A percentile compares a stretch with the other conserved stretches of the same genome.
These are phyloP conservation scores for Rhinichthys osculus DNA, from an alignment of 2,797 vertebrate species.

Conservation along the genomic window DNA sequence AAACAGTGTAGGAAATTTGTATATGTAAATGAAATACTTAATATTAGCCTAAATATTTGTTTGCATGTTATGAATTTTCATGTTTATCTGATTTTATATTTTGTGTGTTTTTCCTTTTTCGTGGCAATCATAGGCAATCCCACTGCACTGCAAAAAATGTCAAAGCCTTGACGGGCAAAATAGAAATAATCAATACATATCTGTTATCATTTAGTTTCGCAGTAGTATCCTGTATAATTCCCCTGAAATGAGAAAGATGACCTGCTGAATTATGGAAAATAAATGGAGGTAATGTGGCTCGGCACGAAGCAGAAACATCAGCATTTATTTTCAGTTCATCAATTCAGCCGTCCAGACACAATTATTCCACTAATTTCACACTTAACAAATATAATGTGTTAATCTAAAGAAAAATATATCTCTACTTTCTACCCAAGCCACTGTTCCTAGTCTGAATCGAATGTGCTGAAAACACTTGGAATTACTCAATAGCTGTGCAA, in stretches of 20 bases:
- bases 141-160: neutral
- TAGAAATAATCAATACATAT: neutral
- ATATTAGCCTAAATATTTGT: too few species aligned
- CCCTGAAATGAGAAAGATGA: neutral
- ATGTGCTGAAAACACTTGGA: neutral
- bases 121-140: too few species aligned
- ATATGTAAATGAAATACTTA: too few species aligned
- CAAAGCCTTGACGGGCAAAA: neutral
- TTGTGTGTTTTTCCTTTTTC: too few species aligned
- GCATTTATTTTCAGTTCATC: neutral
- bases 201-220: neutral
- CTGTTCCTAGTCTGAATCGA: neutral
- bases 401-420: neutral
- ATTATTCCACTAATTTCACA: neutral
- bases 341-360: constrained; percentile 10
- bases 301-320: neutral
- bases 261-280: neutral
- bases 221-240: neutral
- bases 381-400: constrained; percentile 5
- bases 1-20: neutral
- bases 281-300: neutral
- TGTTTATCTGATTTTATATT: too few species aligned
- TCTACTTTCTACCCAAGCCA: constrained; percentile 1
- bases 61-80: too few species aligned
- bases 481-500: neutral